These are phyloP conservation scores for Montipora sp. DNA, from an alignment of 64 coral and sea anemone species.

Conservation along the genomic window DNA sequence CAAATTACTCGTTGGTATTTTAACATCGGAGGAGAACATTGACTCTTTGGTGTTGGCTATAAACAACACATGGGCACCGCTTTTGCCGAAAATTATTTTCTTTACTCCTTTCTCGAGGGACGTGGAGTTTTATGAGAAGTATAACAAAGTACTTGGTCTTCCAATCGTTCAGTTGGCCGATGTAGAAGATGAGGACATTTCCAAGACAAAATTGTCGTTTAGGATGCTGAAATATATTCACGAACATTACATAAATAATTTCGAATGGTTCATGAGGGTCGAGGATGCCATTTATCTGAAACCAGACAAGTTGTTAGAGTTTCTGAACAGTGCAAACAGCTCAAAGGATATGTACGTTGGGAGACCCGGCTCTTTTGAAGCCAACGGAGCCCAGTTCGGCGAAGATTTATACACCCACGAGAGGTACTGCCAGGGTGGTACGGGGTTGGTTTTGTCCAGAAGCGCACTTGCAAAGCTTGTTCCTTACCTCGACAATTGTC, in stretches of 20 bases:
- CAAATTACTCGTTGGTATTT: constrained; percentile 85
- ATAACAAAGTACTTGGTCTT: constrained; percentile 87
- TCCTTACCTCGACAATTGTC: constrained; percentile 43
- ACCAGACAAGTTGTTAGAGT: constrained; percentile 85
- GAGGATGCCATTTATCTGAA: constrained; percentile 90
- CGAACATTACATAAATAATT: constrained; percentile 90
- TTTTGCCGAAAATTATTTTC: constrained; percentile 86
- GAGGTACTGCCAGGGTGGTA: constrained; percentile 81
- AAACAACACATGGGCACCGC: constrained; percentile 96
- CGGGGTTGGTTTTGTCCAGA: constrained; percentile 71
- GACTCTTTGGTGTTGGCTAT: constrained; percentile 88
- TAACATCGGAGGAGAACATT: constrained; percentile 84
- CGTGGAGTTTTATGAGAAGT: constrained; percentile 93
- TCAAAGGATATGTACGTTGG: constrained; percentile 92
- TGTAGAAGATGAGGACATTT: constrained; percentile 79
- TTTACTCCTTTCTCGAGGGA: constrained; percentile 93
- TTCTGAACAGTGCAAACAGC: constrained; percentile 90
- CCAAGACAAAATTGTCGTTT: constrained; percentile 89
- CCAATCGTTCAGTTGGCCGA: constrained; percentile 86
- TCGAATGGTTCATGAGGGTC: constrained; percentile 93
- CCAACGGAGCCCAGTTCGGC: background rate
- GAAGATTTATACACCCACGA: constrained; percentile 80
- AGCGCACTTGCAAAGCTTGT: constrained; percentile 41
- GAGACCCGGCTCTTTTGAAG: constrained; percentile 58
- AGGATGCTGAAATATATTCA: constrained; percentile 99